Base-by-base conservation (phyloP, 2,797 vertebrate genomes). In the Sandelia bainsii region DNA sequence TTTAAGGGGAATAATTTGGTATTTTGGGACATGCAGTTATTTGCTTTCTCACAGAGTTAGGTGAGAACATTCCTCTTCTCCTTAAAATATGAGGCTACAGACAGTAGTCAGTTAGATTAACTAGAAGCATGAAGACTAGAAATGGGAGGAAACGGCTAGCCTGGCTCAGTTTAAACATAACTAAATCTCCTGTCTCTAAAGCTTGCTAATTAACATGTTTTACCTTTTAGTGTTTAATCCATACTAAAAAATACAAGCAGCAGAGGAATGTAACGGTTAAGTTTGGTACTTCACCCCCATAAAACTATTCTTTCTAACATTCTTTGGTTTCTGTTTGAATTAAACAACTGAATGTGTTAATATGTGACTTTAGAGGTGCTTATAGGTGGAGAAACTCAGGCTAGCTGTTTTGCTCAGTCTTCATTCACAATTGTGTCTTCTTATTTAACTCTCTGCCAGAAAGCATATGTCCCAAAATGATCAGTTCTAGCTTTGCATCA, bases 401-500 rank as follows among this genome's bases (percentile, higher is more conserved):
- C 13, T 17, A 16, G 14, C 37, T 10, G 25, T 48, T 25, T 25
- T 25, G 2, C 25, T 4, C 25, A 25, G 25, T 25, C 25, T 32
- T 32, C 7, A 8, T 32, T 1, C 32, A 8, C 12, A 62, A 16
- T 4, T 4, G 16, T 34, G 32, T 27, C 8, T 48, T 56, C 10
- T 59, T 34, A 22, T 60, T 16, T 8, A 32, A 39, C 57, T 45
- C 62, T 64, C 52, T 8, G 6, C 27, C 76, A 56, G 52, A 72
- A 32, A 39, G 56, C 62, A 68, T 0, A 11, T 45, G 50, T 37
- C 37, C 63, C 46, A 27, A 25, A 10, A 3, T 56, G 16, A 25
- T 51, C 39, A 66, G 29, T 22, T 74, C 32, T 60, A 59, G 45
- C 52, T 79, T 75, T 67, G 48, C 45, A 64, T 20, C 57, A 46